Base-by-base conservation (phyloP, 2,888 invertebrate species). In the Platycnemis pennipes region DNA sequence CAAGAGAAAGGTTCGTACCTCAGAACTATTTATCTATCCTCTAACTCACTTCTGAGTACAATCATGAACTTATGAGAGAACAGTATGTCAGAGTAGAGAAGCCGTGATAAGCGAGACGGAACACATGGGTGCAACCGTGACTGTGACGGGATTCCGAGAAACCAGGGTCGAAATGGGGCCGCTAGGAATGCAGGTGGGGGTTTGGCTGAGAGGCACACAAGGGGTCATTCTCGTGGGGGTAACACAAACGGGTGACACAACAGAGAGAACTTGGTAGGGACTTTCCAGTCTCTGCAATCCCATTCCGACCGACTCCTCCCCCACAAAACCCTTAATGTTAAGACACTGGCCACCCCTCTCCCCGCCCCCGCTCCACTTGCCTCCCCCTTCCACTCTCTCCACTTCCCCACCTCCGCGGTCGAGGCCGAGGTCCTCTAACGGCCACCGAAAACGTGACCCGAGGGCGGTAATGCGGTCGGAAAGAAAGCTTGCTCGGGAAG, bases 361-460 rank as follows among this genome's bases (percentile, higher is more conserved):
- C 37, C 42, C 53, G 22, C 63, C 37, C 44, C 19, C 22, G 13
- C 49, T 49, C 88, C 63, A 19, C 16, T 22, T 5, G 49, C 31
- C 69, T 69, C 5, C 26, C 19, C 69, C 69, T 31, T 7, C 19
- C 31, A 63, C 69, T 37, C 37, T 31, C 77, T 16, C 3, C 77
- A 5, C 77, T 77, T 63, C n/a, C 77, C 77, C 37, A 37, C 37
- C 77, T 37, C 26, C 89, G 22, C 19, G 2, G 42, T 53, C 53
- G 44, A 8, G 31, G 19, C 56, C 37, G 53, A 89, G 37, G 37
- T 42, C 91, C 91, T 91, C 91, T 91, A 63, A 69, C 63, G 69
- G 91, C 63, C 63, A 91, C 63, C 91, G 13, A 91, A 45, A 63
- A 91, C 91, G 91, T 91, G 91, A 91, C 91, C 91, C 91, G 63